Conservation (phyloP, 1,140 invertebrate genomes). For the Leptestheria dahalacensis region DNA sequence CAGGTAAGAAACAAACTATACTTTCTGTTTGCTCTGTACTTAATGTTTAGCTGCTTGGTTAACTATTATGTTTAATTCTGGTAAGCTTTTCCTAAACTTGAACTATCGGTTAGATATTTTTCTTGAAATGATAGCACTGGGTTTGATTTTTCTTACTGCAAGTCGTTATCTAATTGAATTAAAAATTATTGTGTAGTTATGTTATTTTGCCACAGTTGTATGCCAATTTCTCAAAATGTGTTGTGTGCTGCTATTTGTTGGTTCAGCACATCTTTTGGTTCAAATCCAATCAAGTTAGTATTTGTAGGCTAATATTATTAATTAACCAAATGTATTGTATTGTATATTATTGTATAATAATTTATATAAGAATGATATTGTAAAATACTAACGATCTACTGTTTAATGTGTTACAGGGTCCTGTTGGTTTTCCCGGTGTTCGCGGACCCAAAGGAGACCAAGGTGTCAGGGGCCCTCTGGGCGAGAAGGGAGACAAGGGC, state of each 20-base stretch:
- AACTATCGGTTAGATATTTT: too few relatives aligned
- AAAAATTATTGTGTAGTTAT: too few relatives aligned
- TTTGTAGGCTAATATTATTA: too few relatives aligned
- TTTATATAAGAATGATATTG: too few relatives aligned
- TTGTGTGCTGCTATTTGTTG: too few relatives aligned
- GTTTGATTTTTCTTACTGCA: not conserved
- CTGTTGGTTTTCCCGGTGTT: slow-evolving; percentile 55
- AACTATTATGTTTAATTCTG: not conserved
- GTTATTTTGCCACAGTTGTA: too few relatives aligned
- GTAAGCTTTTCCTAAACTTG: not conserved
- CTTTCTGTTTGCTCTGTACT: not conserved
- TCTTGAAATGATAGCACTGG: not conserved
- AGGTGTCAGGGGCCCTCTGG: slow-evolving; percentile 47
- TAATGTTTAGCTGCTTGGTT: too few relatives aligned
- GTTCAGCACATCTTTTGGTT: too few relatives aligned
- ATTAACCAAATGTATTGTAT: too few relatives aligned
- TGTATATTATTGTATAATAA: too few relatives aligned
- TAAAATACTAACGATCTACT: not conserved
- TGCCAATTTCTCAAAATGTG: too few relatives aligned
- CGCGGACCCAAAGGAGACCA: slow-evolving; percentile 61
- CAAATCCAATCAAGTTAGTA: too few relatives aligned
- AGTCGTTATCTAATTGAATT: not conserved
- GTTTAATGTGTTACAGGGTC: slow-evolving; percentile 31
- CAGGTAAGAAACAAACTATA: slow-evolving; percentile 31
- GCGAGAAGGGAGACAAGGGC: slow-evolving; percentile 50